Conservation (phyloP, 2,888 invertebrate species). For the Caenorhabditis wallacei region DNA sequence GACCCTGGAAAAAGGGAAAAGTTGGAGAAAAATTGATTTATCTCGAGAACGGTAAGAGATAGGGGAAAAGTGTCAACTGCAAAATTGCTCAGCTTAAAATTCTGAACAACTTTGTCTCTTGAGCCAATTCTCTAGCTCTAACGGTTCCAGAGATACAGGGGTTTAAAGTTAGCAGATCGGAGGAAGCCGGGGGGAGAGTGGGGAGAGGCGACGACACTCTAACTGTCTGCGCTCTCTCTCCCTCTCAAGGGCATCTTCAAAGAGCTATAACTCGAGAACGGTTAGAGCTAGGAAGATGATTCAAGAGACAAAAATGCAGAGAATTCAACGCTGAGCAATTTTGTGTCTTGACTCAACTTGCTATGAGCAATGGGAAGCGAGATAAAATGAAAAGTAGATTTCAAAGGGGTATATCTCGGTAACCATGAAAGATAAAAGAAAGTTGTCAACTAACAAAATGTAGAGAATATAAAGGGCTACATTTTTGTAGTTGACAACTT, state of each 20-base stretch:
- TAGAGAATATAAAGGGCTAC: background rate
- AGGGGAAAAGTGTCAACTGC: no score
- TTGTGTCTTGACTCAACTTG: no score
- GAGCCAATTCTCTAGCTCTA: no score
- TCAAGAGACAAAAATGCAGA: no score
- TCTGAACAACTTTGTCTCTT: no score
- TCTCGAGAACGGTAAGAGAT: background rate
- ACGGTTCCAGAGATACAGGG: no score
- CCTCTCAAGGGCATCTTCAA: background rate
- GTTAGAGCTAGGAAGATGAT: background rate
- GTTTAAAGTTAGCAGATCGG: background rate
- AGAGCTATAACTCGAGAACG: background rate
- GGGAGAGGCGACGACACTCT: background rate
- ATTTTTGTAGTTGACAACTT: background rate
- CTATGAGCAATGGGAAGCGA: no score
- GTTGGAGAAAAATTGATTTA: background rate
- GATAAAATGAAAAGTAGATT: background rate
- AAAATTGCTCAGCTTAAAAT: no score
- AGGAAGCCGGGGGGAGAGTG: no score
- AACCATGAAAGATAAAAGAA: background rate
- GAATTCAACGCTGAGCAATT: background rate
- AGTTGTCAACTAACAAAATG: constrained; percentile 8
- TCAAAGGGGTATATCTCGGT: background rate
- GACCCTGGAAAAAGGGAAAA: constrained; percentile 7
- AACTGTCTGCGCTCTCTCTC: background rate